Evolutionary conservation across 2,888 invertebrate species (phyloP), one percentile per base, ranked within the genome.

Genomic region (Nomada ruficornis): DNA sequence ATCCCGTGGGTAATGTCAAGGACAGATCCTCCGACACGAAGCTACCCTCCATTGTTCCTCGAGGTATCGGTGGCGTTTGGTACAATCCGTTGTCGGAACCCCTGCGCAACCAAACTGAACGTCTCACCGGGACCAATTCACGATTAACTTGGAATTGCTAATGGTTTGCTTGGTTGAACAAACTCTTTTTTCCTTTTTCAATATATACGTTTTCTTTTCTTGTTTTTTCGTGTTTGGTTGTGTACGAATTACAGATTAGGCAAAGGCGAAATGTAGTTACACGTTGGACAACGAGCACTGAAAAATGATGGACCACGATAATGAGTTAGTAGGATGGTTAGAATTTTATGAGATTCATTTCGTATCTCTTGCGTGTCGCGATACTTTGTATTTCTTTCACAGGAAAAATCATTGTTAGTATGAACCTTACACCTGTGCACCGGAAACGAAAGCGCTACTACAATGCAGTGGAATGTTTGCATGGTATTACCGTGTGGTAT

Each of bases 11-110:
- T 86, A 93, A 89, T 86, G 92, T 92, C 90, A 93, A 92, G 86
- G 94, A 94, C 86, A 95, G 90, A 88, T 96, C 95, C 87, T 96
- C 96, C 60, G 95, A 95, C 88, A 95, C 94, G 88, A 94, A 95
- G 91, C 95, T 95, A 78, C 94, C 94, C 87, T 95, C 95, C 94
- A 95, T 94, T 89, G 95, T 94, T 78, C 95, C 95, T 87, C 95
- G 95, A 67, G 95, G 95, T 75, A 94, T 94, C 84, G 95, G 94
- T 74, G 95, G 95, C 83, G 95, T 94, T 89, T 95, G 95, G 92
- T 95, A 95, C 80, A 95, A 92, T 81, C 95, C 95, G 89, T 95
- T 95, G 91, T 95, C 95, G 76, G 95, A 95, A 86, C 95, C 95
- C 94, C 95, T 95, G 93, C 91, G 76, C 80, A 82, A 83, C 78